phyloP scores from a whole-genome alignment of 2,113 vertebrate genomes.

The Peromyscus polionotus region DNA sequence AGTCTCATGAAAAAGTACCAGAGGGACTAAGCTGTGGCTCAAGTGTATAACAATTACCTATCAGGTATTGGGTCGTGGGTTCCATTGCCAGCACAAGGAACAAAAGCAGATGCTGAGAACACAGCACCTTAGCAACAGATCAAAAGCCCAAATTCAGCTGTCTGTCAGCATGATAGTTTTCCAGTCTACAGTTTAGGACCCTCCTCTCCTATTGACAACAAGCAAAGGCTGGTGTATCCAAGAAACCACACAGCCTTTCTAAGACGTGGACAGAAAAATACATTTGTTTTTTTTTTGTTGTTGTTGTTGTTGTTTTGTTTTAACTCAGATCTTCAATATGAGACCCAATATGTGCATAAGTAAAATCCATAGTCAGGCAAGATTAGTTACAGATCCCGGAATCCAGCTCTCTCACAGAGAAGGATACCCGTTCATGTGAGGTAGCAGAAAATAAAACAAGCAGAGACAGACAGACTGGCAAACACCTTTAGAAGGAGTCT shows the following conservation, averaged over 20 bases:
- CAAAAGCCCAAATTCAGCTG: not conserved
- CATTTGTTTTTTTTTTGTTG: not conserved
- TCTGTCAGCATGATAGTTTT: not conserved
- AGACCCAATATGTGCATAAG: not conserved
- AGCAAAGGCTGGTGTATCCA: not conserved
- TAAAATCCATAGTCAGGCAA: constrained; percentile 8
- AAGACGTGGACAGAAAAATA: not conserved
- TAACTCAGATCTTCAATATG: constrained; percentile 40
- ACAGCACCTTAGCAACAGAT: not conserved
- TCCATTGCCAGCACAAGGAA: not conserved
- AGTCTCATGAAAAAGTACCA: not conserved
- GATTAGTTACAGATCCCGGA: not conserved
- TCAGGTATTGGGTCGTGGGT: too few species aligned
- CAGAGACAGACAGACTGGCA: not conserved
- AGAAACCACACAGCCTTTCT: constrained; percentile 12
- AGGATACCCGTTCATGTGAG: not conserved
- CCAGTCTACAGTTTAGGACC: not conserved
- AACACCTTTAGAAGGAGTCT: not conserved
- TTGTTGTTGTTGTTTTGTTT: not conserved
- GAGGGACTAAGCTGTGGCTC: not conserved
- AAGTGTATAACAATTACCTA: not conserved
- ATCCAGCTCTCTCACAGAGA: not conserved
- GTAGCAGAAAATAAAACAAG: not conserved
- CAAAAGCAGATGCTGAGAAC: not conserved
- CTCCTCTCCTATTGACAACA: not conserved